Conservation (phyloP, 2,888 invertebrate genomes). For the Diplazon laetatorius region DNA sequence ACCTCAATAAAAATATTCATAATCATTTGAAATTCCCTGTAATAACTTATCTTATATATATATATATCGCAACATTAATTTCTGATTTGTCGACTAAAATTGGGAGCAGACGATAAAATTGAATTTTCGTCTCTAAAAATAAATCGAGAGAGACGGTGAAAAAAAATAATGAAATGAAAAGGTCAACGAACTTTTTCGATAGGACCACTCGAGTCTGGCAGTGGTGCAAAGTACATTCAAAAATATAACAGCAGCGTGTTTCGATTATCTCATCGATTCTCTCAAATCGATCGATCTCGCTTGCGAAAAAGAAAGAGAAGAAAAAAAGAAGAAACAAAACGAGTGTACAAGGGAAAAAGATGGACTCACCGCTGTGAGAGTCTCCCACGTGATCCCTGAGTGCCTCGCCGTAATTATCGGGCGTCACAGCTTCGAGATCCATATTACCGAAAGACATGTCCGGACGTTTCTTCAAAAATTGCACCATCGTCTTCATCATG, state of each 20-base stretch:
- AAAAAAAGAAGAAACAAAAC: not conserved
- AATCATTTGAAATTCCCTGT: too few species aligned
- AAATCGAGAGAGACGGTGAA: too few species aligned
- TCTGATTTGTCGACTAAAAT: too few species aligned
- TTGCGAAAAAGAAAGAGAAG: too few species aligned
- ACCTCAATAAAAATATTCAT: too few species aligned
- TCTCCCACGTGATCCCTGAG: slow-evolving; percentile 83
- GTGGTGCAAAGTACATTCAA: slow-evolving; percentile 15
- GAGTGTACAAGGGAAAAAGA: not conserved
- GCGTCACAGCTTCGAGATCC: slow-evolving; percentile 83
- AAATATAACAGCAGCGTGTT: not conserved
- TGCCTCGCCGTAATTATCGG: slow-evolving; percentile 76
- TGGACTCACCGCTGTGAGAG: slow-evolving; percentile 85
- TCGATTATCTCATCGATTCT: slow-evolving; percentile 19
- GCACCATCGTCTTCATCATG: slow-evolving; percentile 89
- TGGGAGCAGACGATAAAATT: too few species aligned
- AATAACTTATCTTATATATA: too few species aligned
- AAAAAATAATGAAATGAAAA: not conserved
- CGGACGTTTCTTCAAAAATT: slow-evolving; percentile 83
- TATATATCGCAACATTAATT: too few species aligned
- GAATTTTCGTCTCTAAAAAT: too few species aligned
- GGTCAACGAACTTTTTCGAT: not conserved
- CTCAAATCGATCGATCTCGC: not conserved
- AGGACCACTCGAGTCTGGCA: not conserved
- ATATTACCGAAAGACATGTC: slow-evolving; percentile 84